Evolutionary conservation across 2,113 vertebrate genomes (phyloP).

Genomic region (Nycticorax nycticorax): DNA sequence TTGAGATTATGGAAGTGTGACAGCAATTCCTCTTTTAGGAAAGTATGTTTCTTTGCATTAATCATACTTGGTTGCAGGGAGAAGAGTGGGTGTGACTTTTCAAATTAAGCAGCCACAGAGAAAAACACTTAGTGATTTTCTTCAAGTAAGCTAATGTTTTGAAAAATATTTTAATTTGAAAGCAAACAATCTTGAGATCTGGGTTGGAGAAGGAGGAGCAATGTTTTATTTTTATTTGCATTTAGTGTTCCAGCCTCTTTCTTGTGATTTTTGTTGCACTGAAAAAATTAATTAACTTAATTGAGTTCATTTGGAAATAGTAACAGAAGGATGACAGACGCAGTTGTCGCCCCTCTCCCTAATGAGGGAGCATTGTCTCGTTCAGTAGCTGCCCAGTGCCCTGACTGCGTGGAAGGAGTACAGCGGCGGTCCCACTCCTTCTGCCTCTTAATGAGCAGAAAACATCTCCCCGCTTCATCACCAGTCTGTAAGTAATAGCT

Average conservation of each 20-base stretch:
- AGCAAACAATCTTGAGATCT: neutral
- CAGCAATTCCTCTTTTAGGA: conserved; percentile 47
- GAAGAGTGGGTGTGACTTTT: conserved; percentile 32
- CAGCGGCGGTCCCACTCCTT: neutral
- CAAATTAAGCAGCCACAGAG: conserved; percentile 33
- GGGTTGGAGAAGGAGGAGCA: neutral
- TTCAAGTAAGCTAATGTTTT: conserved; percentile 22
- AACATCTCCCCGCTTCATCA: neutral
- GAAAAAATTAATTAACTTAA: conserved; percentile 50
- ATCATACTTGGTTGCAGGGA: conserved; percentile 45
- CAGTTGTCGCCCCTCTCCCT: neutral
- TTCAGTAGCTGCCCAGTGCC: neutral
- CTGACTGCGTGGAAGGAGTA: neutral
- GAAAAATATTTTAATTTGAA: conserved; percentile 54
- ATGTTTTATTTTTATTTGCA: neutral
- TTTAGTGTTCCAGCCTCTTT: neutral
- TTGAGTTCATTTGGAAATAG: conserved; percentile 48
- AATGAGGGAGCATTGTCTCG: conserved; percentile 27
- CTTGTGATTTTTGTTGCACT: neutral
- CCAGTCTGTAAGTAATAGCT: neutral
- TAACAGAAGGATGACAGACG: conserved; percentile 32
- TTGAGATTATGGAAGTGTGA: conserved; percentile 36
- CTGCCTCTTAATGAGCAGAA: neutral
- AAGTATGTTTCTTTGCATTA: conserved; percentile 41
- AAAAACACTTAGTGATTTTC: conserved; percentile 32